Evolutionary conservation across 1,140 invertebrate genomes (phyloP).

Genomic region (Calliphora vicina): DNA sequence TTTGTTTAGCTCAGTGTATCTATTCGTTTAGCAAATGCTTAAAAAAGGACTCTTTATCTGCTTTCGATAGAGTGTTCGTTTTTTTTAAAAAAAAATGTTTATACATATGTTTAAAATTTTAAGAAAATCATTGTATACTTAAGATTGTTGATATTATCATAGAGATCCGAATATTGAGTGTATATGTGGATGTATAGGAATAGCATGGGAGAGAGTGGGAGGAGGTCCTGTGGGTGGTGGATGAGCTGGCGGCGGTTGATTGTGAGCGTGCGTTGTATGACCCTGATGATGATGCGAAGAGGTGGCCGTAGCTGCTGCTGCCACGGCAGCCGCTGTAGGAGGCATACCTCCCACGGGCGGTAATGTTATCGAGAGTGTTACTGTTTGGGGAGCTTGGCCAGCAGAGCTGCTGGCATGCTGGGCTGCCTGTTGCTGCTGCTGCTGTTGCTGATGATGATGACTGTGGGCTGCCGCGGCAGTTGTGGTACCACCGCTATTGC

Average conservation of each 20-base stretch:
- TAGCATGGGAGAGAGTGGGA: slow-evolving; percentile 54
- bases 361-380: slow-evolving; percentile 51
- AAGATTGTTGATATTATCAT: slow-evolving; percentile 53
- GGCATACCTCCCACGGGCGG: slow-evolving; percentile 48
- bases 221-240: slow-evolving; percentile 47
- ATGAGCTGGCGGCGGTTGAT: slow-evolving; percentile 26
- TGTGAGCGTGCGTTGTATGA: slow-evolving; percentile 23
- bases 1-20: not conserved
- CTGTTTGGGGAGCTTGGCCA: slow-evolving; percentile 56
- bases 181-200: slow-evolving; percentile 61
- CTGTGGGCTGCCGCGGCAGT: not conserved
- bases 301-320: slow-evolving; percentile 44
- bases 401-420: slow-evolving; percentile 27
- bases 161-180: slow-evolving; percentile 64
- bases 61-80: not conserved
- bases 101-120: slow-evolving; percentile 21
- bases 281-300: slow-evolving; percentile 42
- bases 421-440: slow-evolving; percentile 45
- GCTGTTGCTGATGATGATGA: slow-evolving; percentile 47
- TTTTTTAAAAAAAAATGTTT: not conserved
- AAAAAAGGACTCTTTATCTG: not conserved
- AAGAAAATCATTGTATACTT: slow-evolving; percentile 19
- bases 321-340: slow-evolving; percentile 41
- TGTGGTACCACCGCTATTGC: too few relatives aligned
- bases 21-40: not conserved